Evolutionary conservation across 2,113 vertebrate genomes (phyloP), one percentile per base, ranked within the genome.

Genomic region (Boleophthalmus pectinirostris): DNA sequence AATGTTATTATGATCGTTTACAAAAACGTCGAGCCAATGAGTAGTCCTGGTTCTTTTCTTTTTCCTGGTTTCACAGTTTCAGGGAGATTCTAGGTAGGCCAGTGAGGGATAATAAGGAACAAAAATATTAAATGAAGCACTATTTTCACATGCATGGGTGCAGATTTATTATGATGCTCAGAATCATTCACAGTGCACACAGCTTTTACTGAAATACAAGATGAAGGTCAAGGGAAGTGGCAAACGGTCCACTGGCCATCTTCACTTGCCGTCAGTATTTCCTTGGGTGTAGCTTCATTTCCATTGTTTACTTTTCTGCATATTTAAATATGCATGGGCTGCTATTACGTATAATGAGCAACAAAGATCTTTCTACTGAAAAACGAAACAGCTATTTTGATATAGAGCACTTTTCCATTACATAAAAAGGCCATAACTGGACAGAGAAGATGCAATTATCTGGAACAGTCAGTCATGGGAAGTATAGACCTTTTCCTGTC

Each of bases 341-440:
- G 21, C 72, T 69, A 54, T 54, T 54, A 78, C 46, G 13, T 29
- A 51, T 38, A 66, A 74, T 69, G 10, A 60, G n/a, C 57, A 51
- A 45, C 21, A 15, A n/a, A 8, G 24, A 14, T 46, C 45, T 9
- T 35, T 29, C 23, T 8, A 10, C 38, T 43, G 10, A 10, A 43
- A 43, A 54, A 23, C 18, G 20, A 29, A 29, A 57, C 1, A 0
- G 0, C 69, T 53, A 29, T 23, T 2, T 47, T 11, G 33, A 46
- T 46, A 9, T 25, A 14, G 5, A 25, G 29, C 14, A 10, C n/a
- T 21, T 35, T 11, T 12, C 12, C 54, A 23, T 15, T 15, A 43
- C 20, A 46, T 5, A 69, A 65, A 76, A 53, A 12, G 1, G 38
- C 8, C 1, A 5, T 51, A 20, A 51, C 16, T 6, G n/a, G 20